These are phyloP conservation scores for Proctacanthus coquilletti DNA, from an alignment of 1,140 invertebrate species.

Conservation along the genomic window DNA sequence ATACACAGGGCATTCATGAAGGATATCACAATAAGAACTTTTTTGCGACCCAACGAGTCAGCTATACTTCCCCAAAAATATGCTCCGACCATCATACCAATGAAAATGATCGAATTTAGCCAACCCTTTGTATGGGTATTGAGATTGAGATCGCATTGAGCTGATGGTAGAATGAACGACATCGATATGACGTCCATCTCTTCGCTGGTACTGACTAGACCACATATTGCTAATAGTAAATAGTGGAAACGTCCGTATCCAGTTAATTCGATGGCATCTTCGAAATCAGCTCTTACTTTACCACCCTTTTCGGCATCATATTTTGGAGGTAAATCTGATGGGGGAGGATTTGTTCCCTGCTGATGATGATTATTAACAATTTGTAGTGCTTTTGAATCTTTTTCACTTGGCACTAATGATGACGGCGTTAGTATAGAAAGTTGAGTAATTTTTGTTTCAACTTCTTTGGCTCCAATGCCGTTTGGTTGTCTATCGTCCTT, in stretches of 20 bases:
- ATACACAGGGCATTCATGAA: conserved; percentile 80
- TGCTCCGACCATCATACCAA: conserved; percentile 86
- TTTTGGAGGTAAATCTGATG: conserved; percentile 24
- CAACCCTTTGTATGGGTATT: conserved; percentile 75
- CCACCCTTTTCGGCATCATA: conserved; percentile 34
- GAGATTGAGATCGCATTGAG: conserved; percentile 79
- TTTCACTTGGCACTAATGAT: conserved; percentile 15
- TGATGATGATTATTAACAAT: too few relatives aligned
- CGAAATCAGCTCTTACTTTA: conserved; percentile 60
- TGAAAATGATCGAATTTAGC: conserved; percentile 72
- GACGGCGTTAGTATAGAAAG: conserved; percentile 14
- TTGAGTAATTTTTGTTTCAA: conserved; percentile 1
- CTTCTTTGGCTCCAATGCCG: background rate
- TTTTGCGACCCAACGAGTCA: conserved; percentile 68
- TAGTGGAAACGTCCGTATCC: conserved; percentile 90
- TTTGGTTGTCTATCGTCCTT: conserved; percentile 2
- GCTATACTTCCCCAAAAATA: conserved; percentile 83
- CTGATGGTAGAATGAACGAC: conserved; percentile 85
- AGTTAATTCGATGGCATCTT: conserved; percentile 64
- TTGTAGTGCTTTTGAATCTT: background rate
- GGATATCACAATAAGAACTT: conserved; percentile 73
- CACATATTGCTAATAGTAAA: conserved; percentile 71
- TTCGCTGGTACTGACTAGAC: conserved; percentile 85
- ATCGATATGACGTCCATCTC: conserved; percentile 92
- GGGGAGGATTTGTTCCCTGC: conserved; percentile 3